phyloP scores from a whole-genome alignment of 2,797 vertebrate species.

The Spondyliosoma cantharus region DNA sequence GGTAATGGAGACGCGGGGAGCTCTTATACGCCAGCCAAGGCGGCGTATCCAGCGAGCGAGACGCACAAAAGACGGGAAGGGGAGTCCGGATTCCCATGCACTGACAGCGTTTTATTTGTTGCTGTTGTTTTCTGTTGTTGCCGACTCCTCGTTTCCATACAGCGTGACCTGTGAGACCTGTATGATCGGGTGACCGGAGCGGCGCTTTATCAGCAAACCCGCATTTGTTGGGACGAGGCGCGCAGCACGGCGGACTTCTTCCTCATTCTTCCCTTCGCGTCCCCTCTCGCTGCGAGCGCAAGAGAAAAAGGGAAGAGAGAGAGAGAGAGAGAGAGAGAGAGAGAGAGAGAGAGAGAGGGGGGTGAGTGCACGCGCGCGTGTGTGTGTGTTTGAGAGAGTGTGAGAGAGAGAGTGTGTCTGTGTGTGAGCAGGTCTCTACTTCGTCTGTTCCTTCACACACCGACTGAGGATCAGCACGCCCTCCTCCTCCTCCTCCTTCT shows the following conservation, averaged over 20 bases:
- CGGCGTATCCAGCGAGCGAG: constrained; percentile 75
- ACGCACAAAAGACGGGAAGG: constrained; percentile 69
- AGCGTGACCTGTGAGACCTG: constrained; percentile 77
- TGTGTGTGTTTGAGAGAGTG: constrained; percentile 6
- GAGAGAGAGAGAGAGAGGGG: constrained; percentile 1
- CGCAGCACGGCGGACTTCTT: constrained; percentile 78
- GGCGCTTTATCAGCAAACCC: constrained; percentile 83
- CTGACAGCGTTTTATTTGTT: constrained; percentile 69
- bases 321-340: constrained; percentile 1
- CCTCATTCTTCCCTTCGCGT: constrained; percentile 83
- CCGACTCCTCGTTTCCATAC: constrained; percentile 74
- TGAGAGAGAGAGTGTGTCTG: neutral
- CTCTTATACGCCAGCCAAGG: constrained; percentile 81
- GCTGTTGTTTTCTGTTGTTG: constrained; percentile 52
- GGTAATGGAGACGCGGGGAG: constrained; percentile 74
- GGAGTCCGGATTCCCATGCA: constrained; percentile 82
- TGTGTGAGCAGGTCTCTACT: constrained; percentile 64
- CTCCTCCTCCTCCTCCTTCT: constrained; percentile 31
- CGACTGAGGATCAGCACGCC: constrained; percentile 46
- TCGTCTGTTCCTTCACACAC: constrained; percentile 60
- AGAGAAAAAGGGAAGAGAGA: constrained; percentile 25
- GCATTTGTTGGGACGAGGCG: constrained; percentile 78
- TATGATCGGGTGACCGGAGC: constrained; percentile 78
- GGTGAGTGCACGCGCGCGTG: neutral
- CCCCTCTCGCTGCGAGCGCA: constrained; percentile 48